Percentiles rank a stretch among this genome's conserved stretches.
These are phyloP conservation scores for Cactoblastis cactorum DNA, from an alignment of 2,888 invertebrate genomes.

Conservation along the genomic window DNA sequence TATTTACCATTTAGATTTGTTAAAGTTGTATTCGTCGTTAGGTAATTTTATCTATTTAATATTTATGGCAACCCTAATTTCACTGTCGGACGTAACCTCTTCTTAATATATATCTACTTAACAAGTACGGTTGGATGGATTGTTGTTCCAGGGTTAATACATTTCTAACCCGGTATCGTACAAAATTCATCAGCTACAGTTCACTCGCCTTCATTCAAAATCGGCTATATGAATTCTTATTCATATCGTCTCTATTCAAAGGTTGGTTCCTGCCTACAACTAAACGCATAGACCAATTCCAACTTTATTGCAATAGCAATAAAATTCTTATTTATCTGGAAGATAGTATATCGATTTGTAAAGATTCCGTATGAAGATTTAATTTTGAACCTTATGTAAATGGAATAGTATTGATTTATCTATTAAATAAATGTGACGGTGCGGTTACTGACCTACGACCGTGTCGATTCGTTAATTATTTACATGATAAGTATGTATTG, in stretches of 20 bases:
- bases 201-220: constrained; percentile 9
- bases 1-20: no score
- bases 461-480: constrained; percentile 3
- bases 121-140: no score
- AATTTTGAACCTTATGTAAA: constrained; percentile 2
- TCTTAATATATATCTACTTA: no score
- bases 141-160: not conserved
- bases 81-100: no score
- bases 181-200: not conserved
- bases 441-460: constrained; percentile 5
- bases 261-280: not conserved
- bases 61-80: no score
- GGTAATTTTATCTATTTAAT: no score
- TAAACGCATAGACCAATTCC: not conserved
- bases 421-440: constrained; percentile 1
- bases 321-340: not conserved
- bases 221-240: constrained; percentile 8
- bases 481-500: not conserved
- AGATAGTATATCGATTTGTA: not conserved
- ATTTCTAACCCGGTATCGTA: not conserved
- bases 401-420: constrained; percentile 3
- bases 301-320: not conserved
- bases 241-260: constrained; percentile 2
- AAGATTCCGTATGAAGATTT: not conserved
- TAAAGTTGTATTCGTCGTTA: no score